Percentiles rank a stretch among this genome's conserved stretches.
Conservation (phyloP, 1,140 invertebrate genomes). For the Zaprionus taronus region DNA sequence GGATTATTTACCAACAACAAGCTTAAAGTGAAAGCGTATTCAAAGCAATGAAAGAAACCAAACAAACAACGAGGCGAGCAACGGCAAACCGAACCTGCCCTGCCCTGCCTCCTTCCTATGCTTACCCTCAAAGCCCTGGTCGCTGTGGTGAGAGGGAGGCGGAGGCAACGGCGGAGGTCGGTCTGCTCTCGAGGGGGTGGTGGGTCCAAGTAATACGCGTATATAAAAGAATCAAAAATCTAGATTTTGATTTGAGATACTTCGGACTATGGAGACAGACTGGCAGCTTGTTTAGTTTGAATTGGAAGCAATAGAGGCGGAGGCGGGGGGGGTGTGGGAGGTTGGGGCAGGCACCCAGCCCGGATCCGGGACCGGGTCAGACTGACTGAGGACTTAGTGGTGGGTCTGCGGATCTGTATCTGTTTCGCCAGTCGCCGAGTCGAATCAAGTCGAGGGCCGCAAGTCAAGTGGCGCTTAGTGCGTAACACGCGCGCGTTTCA, state of each 20-base stretch:
- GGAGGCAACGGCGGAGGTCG: no score
- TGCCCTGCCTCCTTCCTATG: constrained; percentile 1
- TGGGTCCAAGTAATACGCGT: constrained; percentile 60
- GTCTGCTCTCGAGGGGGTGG: neutral
- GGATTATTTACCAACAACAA: constrained; percentile 74
- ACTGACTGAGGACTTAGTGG: constrained; percentile 6
- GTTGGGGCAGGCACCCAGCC: neutral
- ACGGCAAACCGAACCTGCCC: constrained; percentile 42
- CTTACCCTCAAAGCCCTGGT: neutral
- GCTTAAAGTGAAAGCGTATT: constrained; percentile 77
- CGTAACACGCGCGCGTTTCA: constrained; percentile 35
- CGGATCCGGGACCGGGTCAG: neutral
- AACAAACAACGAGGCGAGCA: constrained; percentile 33
- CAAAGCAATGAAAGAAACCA: constrained; percentile 59
- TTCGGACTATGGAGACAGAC: constrained; percentile 46
- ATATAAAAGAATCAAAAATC: constrained; percentile 79
- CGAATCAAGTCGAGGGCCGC: constrained; percentile 23
- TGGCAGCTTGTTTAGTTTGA: constrained; percentile 31
- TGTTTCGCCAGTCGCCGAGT: constrained; percentile 19
- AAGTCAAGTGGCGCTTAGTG: constrained; percentile 79
- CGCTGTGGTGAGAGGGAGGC: constrained; percentile 43
- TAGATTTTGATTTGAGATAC: constrained; percentile 81
- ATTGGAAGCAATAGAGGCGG: neutral
- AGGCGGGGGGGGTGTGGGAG: neutral
- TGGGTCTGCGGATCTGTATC: constrained; percentile 30